Evolutionary conservation across 1,140 invertebrate species (phyloP).

Genomic region (Hypothenemus hampei): DNA sequence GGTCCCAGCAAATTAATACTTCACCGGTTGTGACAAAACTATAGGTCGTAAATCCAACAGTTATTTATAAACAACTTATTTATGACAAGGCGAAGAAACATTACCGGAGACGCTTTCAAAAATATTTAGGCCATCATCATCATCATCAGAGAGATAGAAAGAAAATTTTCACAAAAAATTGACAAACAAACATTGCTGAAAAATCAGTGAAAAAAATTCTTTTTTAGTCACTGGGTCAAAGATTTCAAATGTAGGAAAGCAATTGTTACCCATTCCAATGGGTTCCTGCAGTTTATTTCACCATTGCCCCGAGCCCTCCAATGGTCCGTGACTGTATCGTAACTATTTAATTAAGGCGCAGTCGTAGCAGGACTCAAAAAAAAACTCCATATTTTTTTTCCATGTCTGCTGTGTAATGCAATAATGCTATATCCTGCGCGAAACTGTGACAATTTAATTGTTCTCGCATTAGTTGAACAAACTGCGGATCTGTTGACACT

Average conservation of each 20-base stretch:
- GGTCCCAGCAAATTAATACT: neutral
- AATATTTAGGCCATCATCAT: no score
- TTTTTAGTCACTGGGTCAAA: no score
- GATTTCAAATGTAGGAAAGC: no score
- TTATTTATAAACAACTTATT: constrained; percentile 1
- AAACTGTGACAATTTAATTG: constrained; percentile 16
- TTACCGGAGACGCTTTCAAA: no score
- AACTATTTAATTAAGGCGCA: constrained; percentile 9
- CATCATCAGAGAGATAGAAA: no score
- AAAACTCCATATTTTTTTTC: constrained; percentile 2
- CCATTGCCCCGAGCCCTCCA: neutral
- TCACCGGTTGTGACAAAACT: constrained; percentile 5
- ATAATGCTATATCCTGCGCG: constrained; percentile 13
- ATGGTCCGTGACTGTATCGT: constrained; percentile 3
- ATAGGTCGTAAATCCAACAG: constrained; percentile 2
- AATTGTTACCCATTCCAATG: no score
- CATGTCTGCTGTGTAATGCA: constrained; percentile 1
- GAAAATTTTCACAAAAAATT: no score
- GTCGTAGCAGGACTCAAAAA: no score
- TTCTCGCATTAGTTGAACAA: constrained; percentile 13
- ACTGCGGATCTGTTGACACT: constrained; percentile 16
- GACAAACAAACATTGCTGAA: no score
- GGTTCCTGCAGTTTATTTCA: no score
- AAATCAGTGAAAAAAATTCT: no score
- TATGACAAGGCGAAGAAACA: constrained; percentile 3